Conservation (phyloP, 1,140 invertebrate species). For the Philotrypesis tridentata region DNA sequence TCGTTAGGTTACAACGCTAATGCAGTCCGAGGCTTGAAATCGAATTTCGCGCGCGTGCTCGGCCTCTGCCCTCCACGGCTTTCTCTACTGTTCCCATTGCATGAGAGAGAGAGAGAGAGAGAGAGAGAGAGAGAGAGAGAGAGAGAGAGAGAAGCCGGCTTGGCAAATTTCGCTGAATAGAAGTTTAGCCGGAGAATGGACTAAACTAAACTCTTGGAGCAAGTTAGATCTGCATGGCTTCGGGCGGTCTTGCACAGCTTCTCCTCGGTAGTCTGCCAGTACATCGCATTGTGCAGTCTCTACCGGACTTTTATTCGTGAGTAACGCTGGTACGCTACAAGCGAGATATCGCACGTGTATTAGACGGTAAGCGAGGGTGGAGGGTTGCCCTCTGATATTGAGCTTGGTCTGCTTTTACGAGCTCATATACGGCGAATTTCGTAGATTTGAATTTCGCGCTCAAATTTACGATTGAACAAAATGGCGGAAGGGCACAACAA, state of each 20-base stretch:
- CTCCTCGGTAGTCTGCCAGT: not conserved
- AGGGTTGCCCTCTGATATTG: too few species aligned
- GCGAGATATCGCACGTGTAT: too few species aligned
- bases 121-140: conserved; percentile 12
- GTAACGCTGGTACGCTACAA: too few species aligned
- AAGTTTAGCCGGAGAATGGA: conserved; percentile 23
- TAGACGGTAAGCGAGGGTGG: too few species aligned
- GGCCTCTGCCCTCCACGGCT: not conserved
- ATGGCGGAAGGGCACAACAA: not conserved
- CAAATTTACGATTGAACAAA: not conserved
- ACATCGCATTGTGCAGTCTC: not conserved
- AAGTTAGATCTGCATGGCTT: conserved; percentile 35
- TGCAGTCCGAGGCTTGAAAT: conserved; percentile 32
- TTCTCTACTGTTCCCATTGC: not conserved
- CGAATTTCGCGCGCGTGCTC: conserved; percentile 43
- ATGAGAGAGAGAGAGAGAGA: not conserved
- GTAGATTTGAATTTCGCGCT: not conserved
- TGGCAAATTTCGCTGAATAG: conserved; percentile 28
- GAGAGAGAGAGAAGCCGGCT: not conserved
- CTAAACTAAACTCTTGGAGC: conserved; percentile 35
- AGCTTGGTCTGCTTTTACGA: too few species aligned
- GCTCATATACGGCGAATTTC: not conserved
- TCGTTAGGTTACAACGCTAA: conserved; percentile 20
- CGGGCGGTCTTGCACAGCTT: not conserved
- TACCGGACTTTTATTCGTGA: not conserved